Conservation (phyloP, 2,888 invertebrate species). For the Pasiphila rectangulata region DNA sequence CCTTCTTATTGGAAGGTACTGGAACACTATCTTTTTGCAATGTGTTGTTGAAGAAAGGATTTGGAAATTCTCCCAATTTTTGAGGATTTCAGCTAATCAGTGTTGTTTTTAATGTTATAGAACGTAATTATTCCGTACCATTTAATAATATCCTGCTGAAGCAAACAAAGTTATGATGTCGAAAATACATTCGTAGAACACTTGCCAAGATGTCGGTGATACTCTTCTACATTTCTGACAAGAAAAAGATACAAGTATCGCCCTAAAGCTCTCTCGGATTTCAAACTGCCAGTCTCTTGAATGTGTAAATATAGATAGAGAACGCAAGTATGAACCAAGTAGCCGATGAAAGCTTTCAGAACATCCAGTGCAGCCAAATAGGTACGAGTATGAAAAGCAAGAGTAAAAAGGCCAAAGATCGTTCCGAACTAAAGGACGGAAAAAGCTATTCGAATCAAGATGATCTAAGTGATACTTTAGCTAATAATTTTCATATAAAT, state of each 20-base stretch:
- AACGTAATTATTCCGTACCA: constrained; percentile 30
- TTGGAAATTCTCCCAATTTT: constrained; percentile 57
- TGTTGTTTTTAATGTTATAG: constrained; percentile 1
- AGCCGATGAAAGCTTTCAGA: constrained; percentile 65
- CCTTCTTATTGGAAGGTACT: constrained; percentile 24
- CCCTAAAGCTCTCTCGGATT: constrained; percentile 54
- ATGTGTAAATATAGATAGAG: constrained; percentile 75
- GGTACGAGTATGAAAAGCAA: constrained; percentile 67
- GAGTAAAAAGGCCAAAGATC: constrained; percentile 77
- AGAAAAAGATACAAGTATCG: constrained; percentile 66
- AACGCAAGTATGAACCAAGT: constrained; percentile 68
- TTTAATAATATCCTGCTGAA: constrained; percentile 36
- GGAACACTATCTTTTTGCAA: constrained; percentile 64
- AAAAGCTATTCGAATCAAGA: constrained; percentile 62
- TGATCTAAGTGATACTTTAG: constrained; percentile 64
- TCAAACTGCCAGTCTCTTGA: constrained; percentile 63
- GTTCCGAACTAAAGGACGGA: constrained; percentile 60
- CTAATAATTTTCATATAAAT: constrained; percentile 69
- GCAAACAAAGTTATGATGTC: constrained; percentile 42
- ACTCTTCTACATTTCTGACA: constrained; percentile 73
- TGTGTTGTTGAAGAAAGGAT: constrained; percentile 64
- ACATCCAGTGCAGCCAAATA: constrained; percentile 68
- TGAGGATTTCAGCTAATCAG: constrained; percentile 34
- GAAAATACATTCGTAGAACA: constrained; percentile 54
- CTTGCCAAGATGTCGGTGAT: constrained; percentile 77